These are phyloP conservation scores for Napeogenes sylphis DNA, from an alignment of 2,888 invertebrate genomes.

Conservation along the genomic window DNA sequence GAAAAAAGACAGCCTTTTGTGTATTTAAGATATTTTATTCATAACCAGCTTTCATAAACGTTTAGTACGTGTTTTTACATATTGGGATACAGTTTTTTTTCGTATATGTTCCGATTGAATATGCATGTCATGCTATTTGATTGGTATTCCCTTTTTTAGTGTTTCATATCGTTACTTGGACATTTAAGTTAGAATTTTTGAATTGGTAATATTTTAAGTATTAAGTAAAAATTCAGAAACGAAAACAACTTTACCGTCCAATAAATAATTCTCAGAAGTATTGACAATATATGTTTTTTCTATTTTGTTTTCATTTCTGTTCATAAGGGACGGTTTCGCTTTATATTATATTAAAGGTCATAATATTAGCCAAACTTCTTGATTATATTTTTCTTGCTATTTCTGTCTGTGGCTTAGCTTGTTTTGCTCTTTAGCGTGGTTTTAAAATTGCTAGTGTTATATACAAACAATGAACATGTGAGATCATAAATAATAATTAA, in stretches of 20 bases:
- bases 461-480: no score
- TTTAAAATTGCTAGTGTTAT: no score
- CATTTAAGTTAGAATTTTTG: neutral
- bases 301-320: slow-evolving; percentile 4
- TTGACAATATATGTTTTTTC: neutral
- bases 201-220: neutral
- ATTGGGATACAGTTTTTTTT: no score
- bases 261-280: neutral
- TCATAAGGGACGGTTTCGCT: slow-evolving; percentile 12
- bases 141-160: neutral
- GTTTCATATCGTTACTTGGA: neutral
- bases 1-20: neutral
- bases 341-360: slow-evolving; percentile 18
- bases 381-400: no score
- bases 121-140: neutral
- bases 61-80: no score
- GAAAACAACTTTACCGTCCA: neutral
- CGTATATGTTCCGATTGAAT: no score
- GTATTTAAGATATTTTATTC: no score
- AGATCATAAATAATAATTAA: no score
- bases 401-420: no score
- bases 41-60: no score
- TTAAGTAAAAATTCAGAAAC: neutral
- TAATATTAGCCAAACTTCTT: slow-evolving; percentile 13
- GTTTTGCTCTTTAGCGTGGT: no score